Evolutionary conservation across 2,113 vertebrate genomes (phyloP).

Genomic region (Quiscalus mexicanus): DNA sequence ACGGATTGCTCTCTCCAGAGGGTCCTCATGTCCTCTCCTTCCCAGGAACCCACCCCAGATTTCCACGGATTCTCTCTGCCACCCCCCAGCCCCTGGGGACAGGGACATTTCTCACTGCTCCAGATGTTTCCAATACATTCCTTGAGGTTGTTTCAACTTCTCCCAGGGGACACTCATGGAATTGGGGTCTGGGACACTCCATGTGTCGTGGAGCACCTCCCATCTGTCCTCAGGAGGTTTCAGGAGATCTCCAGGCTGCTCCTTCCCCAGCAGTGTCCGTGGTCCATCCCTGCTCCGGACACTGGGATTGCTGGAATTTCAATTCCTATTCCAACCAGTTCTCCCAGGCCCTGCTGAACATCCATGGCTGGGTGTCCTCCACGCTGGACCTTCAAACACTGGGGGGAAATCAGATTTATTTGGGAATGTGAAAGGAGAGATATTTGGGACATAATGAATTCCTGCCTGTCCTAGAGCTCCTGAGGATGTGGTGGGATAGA

Average conservation of each 20-base stretch:
- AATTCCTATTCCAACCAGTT: neutral
- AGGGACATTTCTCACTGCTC: neutral
- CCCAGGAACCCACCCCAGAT: neutral
- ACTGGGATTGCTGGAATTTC: neutral
- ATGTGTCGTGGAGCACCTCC: neutral
- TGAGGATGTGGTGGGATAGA: neutral
- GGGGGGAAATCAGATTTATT: neutral
- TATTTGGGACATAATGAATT: neutral
- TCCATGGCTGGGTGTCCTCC: neutral
- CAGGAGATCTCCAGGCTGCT: neutral
- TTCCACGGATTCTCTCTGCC: neutral
- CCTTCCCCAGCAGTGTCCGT: neutral
- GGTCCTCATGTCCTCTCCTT: neutral
- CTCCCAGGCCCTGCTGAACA: neutral
- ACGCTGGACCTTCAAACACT: fast-evolving
- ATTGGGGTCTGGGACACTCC: neutral
- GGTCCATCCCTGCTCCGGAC: neutral
- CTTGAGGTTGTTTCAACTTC: neutral
- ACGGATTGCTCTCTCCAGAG: neutral
- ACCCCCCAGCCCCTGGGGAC: neutral
- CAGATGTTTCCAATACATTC: neutral
- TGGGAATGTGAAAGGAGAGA: neutral
- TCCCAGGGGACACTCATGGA: neutral
- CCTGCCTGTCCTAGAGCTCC: neutral
- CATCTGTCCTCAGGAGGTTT: fast-evolving